Conservation (phyloP, 1,140 invertebrate species). For the Oryzaephilus surinamensis region DNA sequence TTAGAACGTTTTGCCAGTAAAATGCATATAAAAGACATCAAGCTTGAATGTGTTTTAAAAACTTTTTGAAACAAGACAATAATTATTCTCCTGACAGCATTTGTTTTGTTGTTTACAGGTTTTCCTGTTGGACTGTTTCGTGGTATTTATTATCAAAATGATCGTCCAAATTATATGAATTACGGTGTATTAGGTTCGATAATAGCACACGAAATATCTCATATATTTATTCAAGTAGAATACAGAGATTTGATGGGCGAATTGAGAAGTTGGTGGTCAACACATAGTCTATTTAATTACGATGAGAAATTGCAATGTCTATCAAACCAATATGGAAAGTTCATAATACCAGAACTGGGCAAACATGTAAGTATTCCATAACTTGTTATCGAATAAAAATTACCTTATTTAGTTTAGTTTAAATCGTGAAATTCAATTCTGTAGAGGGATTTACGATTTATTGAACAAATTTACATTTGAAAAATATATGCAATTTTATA, state of each 20-base stretch:
- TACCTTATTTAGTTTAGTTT: no score
- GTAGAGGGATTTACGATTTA: neutral
- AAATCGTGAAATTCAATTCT: no score
- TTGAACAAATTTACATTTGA: neutral
- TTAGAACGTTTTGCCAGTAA: neutral
- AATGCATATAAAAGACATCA: no score
- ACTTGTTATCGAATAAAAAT: neutral
- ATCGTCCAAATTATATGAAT: constrained; percentile 82
- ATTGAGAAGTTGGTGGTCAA: constrained; percentile 20
- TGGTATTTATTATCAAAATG: constrained; percentile 74
- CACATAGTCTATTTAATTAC: constrained; percentile 19
- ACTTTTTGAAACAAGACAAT: neutral
- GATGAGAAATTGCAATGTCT: constrained; percentile 23
- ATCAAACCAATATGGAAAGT: constrained; percentile 19
- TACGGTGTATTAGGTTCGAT: constrained; percentile 87
- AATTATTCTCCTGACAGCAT: no score
- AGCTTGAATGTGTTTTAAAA: neutral
- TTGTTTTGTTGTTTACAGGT: constrained; percentile 39
- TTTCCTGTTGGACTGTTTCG: constrained; percentile 87
- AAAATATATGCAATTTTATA: no score
- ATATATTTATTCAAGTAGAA: constrained; percentile 37
- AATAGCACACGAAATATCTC: constrained; percentile 89
- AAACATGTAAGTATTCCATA: neutral
- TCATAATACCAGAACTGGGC: constrained; percentile 3
- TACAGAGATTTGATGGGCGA: constrained; percentile 9